phyloP scores from a whole-genome alignment of 2,797 vertebrate genomes.

The Pangasius mekongensis region DNA sequence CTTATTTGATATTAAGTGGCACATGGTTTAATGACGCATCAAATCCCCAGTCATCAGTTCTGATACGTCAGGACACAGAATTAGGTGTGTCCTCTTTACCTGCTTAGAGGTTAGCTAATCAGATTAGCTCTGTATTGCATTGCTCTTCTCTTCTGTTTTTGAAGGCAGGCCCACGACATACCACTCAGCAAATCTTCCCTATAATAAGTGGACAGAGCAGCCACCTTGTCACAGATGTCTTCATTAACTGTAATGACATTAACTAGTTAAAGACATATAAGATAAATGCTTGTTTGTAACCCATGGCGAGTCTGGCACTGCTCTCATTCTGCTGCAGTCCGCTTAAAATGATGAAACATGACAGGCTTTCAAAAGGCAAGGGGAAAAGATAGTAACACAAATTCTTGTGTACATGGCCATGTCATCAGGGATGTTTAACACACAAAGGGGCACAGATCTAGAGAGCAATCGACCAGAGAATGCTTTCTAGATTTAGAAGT shows the following conservation, averaged over 20 bases:
- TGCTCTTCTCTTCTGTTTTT: neutral
- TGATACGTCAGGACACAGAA: neutral
- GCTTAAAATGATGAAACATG: constrained; percentile 2
- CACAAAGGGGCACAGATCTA: neutral
- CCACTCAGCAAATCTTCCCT: constrained; percentile 9
- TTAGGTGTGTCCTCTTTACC: constrained; percentile 2
- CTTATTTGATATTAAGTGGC: constrained; percentile 9
- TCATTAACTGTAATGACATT: constrained; percentile 38
- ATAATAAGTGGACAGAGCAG: neutral
- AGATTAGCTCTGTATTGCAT: constrained; percentile 13
- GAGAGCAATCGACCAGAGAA: neutral
- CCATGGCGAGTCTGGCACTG: neutral
- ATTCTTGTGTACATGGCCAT: constrained; percentile 2
- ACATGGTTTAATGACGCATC: constrained; percentile 31
- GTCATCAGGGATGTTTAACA: neutral
- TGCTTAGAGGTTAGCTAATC: constrained; percentile 13
- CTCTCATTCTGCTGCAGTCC: neutral
- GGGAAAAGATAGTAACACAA: constrained; percentile 26
- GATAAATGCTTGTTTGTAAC: constrained; percentile 7
- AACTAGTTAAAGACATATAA: constrained; percentile 32
- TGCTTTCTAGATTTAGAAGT: neutral
- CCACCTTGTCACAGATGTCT: constrained; percentile 8
- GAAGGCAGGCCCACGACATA: constrained; percentile 31
- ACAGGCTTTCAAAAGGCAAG: constrained; percentile 28
- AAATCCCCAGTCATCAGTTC: constrained; percentile 23